Evolutionary conservation across 2,797 vertebrate genomes (phyloP).

Genomic region (Adrianichthys oophorus): DNA sequence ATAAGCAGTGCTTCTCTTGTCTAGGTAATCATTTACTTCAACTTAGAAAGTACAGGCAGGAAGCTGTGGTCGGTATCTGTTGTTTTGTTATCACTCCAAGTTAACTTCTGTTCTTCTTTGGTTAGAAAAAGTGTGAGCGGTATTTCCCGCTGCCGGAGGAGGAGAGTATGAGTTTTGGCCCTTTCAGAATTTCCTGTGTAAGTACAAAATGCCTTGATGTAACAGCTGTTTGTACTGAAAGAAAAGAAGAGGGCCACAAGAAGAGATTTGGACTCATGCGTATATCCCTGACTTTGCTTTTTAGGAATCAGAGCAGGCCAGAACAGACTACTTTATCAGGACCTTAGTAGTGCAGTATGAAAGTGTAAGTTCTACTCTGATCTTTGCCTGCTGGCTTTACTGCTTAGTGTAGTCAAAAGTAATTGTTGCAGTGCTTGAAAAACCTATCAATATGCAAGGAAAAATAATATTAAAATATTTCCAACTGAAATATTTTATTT

Average conservation of each 20-base stretch:
- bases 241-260: neutral
- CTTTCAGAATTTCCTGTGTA: conserved; percentile 95
- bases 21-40: conserved; percentile 17
- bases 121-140: conserved; percentile 97
- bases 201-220: conserved; percentile 69
- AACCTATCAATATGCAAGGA: neutral
- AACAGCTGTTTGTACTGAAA: conserved; percentile 19
- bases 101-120: conserved; percentile 47
- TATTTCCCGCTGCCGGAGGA: conserved; percentile 90
- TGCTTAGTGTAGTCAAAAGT: neutral
- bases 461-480: neutral
- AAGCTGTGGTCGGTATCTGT: conserved; percentile 38
- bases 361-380: conserved; percentile 78
- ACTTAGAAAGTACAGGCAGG: conserved; percentile 27
- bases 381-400: no score
- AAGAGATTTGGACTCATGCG: neutral
- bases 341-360: conserved; percentile 88
- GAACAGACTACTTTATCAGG: conserved; percentile 93
- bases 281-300: conserved; percentile 38
- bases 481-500: no score
- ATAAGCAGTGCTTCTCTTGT: conserved; percentile 2
- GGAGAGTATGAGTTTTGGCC: conserved; percentile 87
- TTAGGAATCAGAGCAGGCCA: conserved; percentile 91
- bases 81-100: conserved; percentile 30
- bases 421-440: neutral